Evolutionary conservation across 2,113 vertebrate species (phyloP).

Genomic region (Propithecus coquereli): DNA sequence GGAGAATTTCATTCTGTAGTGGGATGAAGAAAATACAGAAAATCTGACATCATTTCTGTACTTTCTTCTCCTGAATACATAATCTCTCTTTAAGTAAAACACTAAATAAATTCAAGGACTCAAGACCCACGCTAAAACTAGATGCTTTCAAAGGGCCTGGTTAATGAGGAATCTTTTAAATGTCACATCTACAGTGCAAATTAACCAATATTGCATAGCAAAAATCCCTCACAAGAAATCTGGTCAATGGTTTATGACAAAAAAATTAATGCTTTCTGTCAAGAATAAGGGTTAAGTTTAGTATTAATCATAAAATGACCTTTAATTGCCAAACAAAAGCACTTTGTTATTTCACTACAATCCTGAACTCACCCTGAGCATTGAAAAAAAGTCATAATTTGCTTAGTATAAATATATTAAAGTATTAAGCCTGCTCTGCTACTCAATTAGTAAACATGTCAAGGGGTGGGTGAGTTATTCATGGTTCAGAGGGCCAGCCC

Average conservation of each 20-base stretch:
- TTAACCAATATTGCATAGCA: conserved; percentile 50
- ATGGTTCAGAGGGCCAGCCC: conserved; percentile 97
- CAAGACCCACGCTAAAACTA: conserved; percentile 13
- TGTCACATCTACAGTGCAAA: conserved; percentile 69
- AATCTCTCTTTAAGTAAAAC: conserved; percentile 61
- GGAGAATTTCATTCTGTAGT: neutral
- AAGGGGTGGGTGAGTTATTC: conserved; percentile 96
- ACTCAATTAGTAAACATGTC: conserved; percentile 99
- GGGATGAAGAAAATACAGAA: neutral
- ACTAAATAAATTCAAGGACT: conserved; percentile 52
- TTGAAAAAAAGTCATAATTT: conserved; percentile 81
- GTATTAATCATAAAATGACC: conserved; percentile 80
- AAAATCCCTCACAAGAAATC: conserved; percentile 57
- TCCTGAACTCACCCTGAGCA: conserved; percentile 77
- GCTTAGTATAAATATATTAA: conserved; percentile 84
- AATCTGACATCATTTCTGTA: neutral
- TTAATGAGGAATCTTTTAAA: conserved; percentile 72
- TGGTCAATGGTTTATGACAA: conserved; percentile 69
- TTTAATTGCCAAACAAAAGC: conserved; percentile 79
- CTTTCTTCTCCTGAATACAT: conserved; percentile 33
- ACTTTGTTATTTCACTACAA: conserved; percentile 79
- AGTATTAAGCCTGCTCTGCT: conserved; percentile 90
- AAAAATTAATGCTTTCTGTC: conserved; percentile 78
- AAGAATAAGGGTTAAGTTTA: conserved; percentile 78
- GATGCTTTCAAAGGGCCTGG: conserved; percentile 64